Evolutionary conservation across 2,888 invertebrate genomes (phyloP).

Genomic region (Dromius quadrimaculatus): DNA sequence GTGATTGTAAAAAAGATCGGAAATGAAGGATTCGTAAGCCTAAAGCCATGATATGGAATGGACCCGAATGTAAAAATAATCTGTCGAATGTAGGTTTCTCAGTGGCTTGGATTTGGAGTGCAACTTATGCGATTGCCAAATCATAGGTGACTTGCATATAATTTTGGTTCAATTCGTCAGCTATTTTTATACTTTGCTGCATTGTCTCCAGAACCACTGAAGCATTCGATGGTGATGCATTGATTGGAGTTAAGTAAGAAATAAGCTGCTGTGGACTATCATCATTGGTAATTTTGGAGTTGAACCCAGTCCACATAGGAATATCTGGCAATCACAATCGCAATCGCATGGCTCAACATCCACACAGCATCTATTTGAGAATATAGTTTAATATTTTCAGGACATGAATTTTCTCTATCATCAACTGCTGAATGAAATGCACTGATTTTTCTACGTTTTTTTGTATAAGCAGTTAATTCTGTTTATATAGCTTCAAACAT

Average conservation of each 20-base stretch:
- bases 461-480: slow-evolving; percentile 46
- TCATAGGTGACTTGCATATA: slow-evolving; percentile 53
- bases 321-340: slow-evolving; percentile 56
- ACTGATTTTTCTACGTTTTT: slow-evolving; percentile 39
- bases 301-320: slow-evolving; percentile 61
- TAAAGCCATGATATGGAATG: slow-evolving; percentile 59
- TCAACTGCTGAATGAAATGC: slow-evolving; percentile 10
- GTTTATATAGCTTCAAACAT: slow-evolving; percentile 51
- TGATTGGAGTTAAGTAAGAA: slow-evolving; percentile 55
- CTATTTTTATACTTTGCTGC: slow-evolving; percentile 53
- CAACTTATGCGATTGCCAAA: slow-evolving; percentile 55
- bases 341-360: slow-evolving; percentile 53
- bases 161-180: slow-evolving; percentile 54
- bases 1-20: background rate
- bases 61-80: slow-evolving; percentile 59
- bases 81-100: slow-evolving; percentile 49
- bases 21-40: slow-evolving; percentile 57
- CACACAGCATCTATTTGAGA: slow-evolving; percentile 47
- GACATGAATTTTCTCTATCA: slow-evolving; percentile 16
- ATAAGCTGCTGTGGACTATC: slow-evolving; percentile 54
- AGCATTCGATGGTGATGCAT: slow-evolving; percentile 40
- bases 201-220: slow-evolving; percentile 56
- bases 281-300: slow-evolving; percentile 56
- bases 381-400: slow-evolving; percentile 44
- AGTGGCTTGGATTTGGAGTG: slow-evolving; percentile 54